phyloP scores from a whole-genome alignment of 2,113 vertebrate genomes.

The Psilopsiagon aurifrons region DNA sequence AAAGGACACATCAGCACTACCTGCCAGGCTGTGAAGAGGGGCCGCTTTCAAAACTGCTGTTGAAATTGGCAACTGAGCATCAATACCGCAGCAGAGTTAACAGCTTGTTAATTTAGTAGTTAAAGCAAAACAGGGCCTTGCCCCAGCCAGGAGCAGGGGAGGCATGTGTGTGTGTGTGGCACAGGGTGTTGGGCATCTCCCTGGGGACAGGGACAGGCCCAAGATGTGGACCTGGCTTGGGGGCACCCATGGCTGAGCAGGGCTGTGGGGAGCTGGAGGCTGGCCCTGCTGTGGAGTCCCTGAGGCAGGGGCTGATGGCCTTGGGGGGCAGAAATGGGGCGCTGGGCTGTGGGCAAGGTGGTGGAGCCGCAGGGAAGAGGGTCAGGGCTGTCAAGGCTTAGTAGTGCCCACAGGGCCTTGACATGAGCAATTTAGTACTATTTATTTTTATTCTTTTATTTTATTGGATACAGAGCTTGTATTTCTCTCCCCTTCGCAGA shows the following conservation, averaged over 20 bases:
- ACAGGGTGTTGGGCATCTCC: neutral
- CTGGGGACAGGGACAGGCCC: neutral
- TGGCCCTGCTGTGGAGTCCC: accelerated
- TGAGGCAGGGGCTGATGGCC: neutral
- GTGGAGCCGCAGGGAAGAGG: accelerated
- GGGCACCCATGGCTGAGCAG: accelerated
- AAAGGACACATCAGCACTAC: neutral
- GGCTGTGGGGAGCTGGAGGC: neutral
- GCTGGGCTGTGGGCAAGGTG: neutral
- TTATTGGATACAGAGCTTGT: neutral
- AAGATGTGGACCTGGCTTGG: neutral
- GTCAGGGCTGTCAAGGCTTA: neutral
- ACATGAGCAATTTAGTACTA: neutral
- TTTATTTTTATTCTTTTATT: neutral
- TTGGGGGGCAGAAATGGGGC: neutral
- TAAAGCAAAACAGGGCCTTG: neutral
- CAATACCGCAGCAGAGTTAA: neutral
- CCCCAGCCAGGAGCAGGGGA: neutral
- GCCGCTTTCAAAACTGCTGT: neutral
- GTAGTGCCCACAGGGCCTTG: neutral
- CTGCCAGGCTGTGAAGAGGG: neutral
- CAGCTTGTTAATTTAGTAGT: neutral
- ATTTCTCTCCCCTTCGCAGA: neutral
- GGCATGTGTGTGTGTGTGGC: too few species aligned
- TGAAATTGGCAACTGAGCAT: neutral